A percentile compares a stretch with the other conserved stretches of the same genome.
These are phyloP conservation scores for Salticus scenicus DNA, from an alignment of 2,888 invertebrate species.

Conservation along the genomic window DNA sequence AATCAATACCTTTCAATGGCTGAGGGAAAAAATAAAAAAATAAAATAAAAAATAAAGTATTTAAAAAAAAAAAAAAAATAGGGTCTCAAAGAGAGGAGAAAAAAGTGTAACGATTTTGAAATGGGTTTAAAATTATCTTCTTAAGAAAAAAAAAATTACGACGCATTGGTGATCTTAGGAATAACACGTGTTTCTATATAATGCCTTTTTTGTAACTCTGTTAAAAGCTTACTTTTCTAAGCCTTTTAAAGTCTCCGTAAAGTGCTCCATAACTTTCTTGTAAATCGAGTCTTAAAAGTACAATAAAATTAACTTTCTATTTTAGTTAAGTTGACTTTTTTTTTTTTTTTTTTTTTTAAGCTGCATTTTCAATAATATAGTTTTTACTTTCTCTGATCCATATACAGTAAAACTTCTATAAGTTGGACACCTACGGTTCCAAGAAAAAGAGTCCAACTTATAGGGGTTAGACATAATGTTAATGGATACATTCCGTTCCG, in stretches of 20 bases:
- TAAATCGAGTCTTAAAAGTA: background rate
- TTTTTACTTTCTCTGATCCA: no score
- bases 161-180: conserved; percentile 40
- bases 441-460: no score
- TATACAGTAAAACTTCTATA: no score
- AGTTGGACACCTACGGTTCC: no score
- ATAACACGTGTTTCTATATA: conserved; percentile 28
- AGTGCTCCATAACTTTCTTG: background rate
- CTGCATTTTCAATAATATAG: no score
- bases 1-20: conserved; percentile 40
- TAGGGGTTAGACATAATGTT: no score
- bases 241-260: background rate
- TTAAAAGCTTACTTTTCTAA: conserved; percentile 7
- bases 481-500: no score
- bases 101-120: conserved; percentile 44
- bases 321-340: no score
- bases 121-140: conserved; percentile 60
- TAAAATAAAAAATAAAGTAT: conserved; percentile 4
- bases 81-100: background rate
- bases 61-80: background rate
- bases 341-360: no score
- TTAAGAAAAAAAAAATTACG: conserved; percentile 29
- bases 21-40: background rate
- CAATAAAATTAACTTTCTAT: background rate
- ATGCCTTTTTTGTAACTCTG: background rate